Evolutionary conservation across 2,888 invertebrate genomes (phyloP), one percentile per base, ranked within the genome.

Genomic region (Phortica okadai): DNA sequence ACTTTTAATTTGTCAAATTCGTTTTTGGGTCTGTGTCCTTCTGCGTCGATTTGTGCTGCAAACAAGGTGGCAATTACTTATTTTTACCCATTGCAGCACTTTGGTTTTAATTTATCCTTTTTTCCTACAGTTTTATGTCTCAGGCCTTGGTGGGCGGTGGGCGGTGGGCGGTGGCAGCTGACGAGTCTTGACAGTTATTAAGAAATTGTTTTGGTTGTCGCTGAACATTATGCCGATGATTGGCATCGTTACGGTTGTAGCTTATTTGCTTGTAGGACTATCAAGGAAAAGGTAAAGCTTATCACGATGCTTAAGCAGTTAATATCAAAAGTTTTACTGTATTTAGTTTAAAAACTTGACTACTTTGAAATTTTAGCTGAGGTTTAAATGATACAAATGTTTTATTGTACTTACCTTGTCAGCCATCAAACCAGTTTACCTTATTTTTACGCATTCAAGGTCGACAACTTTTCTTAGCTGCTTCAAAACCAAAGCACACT

Each of bases 61-160:
- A 81, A 88, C 83, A 88, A 85, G 87, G 86, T 88, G 87, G 84
- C 84, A 86, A 88, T 86, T 86, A 87, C 85, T 85, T 87, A 85
- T 82, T 86, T 73, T 86, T 78, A 84, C 78, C 78, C 76, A 62
- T 78, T 78, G 73, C 54, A 80, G 77, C 54, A 80, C 77, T 83
- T 78, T 80, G 69, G 76, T 83, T 81, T 82, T 62, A 85, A 86
- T 87, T 88, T 84, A 80, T 78, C 21, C 16, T 10, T 4, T 21
- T 16, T 25, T 62, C 25, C 16, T 62, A 11, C 33, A 4, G 33
- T 33, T 62, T 62, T 62, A 7, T 62, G 10, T 62, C 62, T 25
- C 21, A 62, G 14, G 50, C 8, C 25, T 62, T 62, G 62, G 25
- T 62, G 25, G 62, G 10, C 25, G 21, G 59, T 62, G 25, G 62